phyloP scores from a whole-genome alignment of 2,888 invertebrate species.

The Archips xylosteana region DNA sequence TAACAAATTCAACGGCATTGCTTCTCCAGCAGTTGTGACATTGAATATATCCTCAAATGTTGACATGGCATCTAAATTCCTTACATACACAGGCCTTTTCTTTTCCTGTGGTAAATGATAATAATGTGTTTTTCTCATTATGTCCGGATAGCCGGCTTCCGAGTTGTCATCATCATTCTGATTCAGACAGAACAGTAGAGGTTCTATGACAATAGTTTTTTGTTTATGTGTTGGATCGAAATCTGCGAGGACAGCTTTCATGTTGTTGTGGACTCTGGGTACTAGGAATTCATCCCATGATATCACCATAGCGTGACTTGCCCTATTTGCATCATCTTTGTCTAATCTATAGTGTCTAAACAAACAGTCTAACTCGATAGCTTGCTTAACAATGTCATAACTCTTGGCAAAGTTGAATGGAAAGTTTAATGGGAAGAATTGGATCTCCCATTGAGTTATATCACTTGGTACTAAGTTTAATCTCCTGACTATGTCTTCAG shows the following conservation, averaged over 20 bases:
- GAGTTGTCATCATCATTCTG: slow-evolving; percentile 77
- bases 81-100: slow-evolving; percentile 63
- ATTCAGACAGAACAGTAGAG: slow-evolving; percentile 76
- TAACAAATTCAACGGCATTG: slow-evolving; percentile 68
- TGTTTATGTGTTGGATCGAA: slow-evolving; percentile 76
- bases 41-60: slow-evolving; percentile 75
- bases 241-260: slow-evolving; percentile 83
- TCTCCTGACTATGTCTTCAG: slow-evolving; percentile 79
- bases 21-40: slow-evolving; percentile 60
- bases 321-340: slow-evolving; percentile 76
- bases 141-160: slow-evolving; percentile 73
- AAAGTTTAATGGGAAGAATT: slow-evolving; percentile 88
- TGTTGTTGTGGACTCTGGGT: slow-evolving; percentile 83
- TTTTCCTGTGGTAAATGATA: slow-evolving; percentile 65
- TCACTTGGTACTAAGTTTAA: slow-evolving; percentile 76
- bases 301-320: slow-evolving; percentile 83
- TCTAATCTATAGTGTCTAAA: slow-evolving; percentile 86
- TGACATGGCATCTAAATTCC: slow-evolving; percentile 77
- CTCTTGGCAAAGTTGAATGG: slow-evolving; percentile 84
- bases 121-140: slow-evolving; percentile 79
- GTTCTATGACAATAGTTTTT: slow-evolving; percentile 65
- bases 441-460: slow-evolving; percentile 82
- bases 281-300: slow-evolving; percentile 89
- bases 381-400: slow-evolving; percentile 74
- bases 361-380: slow-evolving; percentile 88